Evolutionary conservation across 1,140 invertebrate genomes (phyloP).

Genomic region (Halictus rubicundus): DNA sequence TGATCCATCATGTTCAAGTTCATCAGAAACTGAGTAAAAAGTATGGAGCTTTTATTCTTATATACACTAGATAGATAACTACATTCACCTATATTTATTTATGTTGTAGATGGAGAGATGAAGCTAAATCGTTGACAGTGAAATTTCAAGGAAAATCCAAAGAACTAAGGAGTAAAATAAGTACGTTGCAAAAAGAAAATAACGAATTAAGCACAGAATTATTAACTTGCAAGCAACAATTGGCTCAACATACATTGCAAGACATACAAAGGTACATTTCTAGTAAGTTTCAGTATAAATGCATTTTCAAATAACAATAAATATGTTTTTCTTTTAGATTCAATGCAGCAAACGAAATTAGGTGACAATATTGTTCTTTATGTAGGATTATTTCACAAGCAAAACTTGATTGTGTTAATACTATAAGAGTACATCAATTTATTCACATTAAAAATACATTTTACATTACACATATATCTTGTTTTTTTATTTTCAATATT

Average conservation of each 20-base stretch:
- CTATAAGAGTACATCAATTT: conserved; percentile 47
- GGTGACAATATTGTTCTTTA: conserved; percentile 59
- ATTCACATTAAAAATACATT: conserved; percentile 56
- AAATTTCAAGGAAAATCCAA: conserved; percentile 83
- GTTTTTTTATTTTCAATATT: conserved; percentile 21
- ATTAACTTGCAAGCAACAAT: conserved; percentile 77
- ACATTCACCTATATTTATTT: conserved; percentile 1
- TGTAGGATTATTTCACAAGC: background rate
- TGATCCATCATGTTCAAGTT: conserved; percentile 77
- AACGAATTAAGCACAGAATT: conserved; percentile 79
- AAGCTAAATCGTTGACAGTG: conserved; percentile 83
- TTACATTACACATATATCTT: conserved; percentile 39
- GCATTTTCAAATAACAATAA: background rate
- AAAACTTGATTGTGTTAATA: conserved; percentile 56
- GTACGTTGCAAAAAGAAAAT: conserved; percentile 81
- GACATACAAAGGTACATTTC: conserved; percentile 64
- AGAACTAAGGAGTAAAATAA: conserved; percentile 71
- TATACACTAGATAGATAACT: background rate
- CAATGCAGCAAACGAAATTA: conserved; percentile 54
- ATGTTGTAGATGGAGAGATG: conserved; percentile 81
- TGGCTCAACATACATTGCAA: conserved; percentile 73
- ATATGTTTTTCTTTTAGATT: conserved; percentile 52
- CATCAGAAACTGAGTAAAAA: conserved; percentile 77
- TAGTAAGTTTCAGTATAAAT: conserved; percentile 12
- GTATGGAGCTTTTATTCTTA: conserved; percentile 60